phyloP scores from a whole-genome alignment of 2,888 invertebrate species.

The Cacoxenus indagator region DNA sequence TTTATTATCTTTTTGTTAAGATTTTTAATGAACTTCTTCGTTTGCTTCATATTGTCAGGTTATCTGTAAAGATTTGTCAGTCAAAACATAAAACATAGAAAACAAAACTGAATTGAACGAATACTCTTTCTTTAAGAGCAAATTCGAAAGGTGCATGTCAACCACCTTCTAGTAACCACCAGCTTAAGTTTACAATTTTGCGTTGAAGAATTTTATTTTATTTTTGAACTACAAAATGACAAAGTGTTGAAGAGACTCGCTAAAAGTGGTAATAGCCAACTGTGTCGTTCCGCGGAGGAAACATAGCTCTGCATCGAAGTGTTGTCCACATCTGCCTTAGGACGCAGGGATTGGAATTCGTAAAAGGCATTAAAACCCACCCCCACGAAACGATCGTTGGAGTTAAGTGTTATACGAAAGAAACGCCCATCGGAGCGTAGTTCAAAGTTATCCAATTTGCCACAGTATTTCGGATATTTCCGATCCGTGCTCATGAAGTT shows the following conservation, averaged over 20 bases:
- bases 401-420: conserved; percentile 94
- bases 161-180: not conserved
- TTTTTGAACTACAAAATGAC: too few species aligned
- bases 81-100: too few species aligned
- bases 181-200: conserved; percentile 13
- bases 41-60: too few species aligned
- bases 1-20: too few species aligned
- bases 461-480: conserved; percentile 91
- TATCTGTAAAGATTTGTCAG: too few species aligned
- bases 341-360: conserved; percentile 78
- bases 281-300: conserved; percentile 20
- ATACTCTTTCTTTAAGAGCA: too few species aligned
- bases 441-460: conserved; percentile 78
- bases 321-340: conserved; percentile 68
- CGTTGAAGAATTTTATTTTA: too few species aligned
- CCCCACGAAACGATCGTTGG: conserved; percentile 93
- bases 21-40: too few species aligned
- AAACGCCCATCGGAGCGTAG: conserved; percentile 91
- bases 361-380: conserved; percentile 95
- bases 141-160: too few species aligned
- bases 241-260: not conserved
- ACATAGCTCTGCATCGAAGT: conserved; percentile 60
- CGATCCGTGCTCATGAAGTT: conserved; percentile 93
- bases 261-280: not conserved
- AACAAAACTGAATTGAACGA: too few species aligned